Conservation (phyloP, 2,113 vertebrate species). For the Ondatra zibethicus region DNA sequence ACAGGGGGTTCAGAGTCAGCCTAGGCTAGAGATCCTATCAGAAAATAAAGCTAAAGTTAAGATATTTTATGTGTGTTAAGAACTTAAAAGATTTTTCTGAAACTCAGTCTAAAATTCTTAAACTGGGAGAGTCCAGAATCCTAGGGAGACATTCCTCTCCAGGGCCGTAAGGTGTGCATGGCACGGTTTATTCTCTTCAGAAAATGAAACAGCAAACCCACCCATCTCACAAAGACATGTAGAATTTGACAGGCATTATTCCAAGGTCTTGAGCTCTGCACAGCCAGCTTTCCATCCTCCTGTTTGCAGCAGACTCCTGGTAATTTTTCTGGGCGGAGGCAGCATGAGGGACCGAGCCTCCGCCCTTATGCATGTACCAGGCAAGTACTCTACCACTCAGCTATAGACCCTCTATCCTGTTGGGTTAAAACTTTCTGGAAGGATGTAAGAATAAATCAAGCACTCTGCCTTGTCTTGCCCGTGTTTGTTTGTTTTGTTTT, state of each 20-base stretch:
- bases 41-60: neutral
- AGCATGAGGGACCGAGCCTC: neutral
- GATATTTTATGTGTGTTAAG: neutral
- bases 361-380: neutral
- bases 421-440: neutral
- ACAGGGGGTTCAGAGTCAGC: neutral
- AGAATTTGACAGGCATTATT: neutral
- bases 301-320: neutral
- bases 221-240: neutral
- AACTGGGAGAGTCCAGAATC: neutral
- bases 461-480: neutral
- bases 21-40: neutral
- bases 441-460: neutral
- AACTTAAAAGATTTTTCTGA: slow-evolving; percentile 27
- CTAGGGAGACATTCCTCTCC: neutral
- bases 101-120: slow-evolving; percentile 8
- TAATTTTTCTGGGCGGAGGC: neutral
- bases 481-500: neutral
- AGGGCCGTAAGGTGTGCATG: neutral
- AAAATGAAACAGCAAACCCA: neutral
- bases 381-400: neutral
- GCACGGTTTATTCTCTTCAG: neutral
- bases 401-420: neutral
- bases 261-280: neutral
- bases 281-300: slow-evolving; percentile 5